phyloP scores from a whole-genome alignment of 2,797 vertebrate genomes.

The Picus viridis region DNA sequence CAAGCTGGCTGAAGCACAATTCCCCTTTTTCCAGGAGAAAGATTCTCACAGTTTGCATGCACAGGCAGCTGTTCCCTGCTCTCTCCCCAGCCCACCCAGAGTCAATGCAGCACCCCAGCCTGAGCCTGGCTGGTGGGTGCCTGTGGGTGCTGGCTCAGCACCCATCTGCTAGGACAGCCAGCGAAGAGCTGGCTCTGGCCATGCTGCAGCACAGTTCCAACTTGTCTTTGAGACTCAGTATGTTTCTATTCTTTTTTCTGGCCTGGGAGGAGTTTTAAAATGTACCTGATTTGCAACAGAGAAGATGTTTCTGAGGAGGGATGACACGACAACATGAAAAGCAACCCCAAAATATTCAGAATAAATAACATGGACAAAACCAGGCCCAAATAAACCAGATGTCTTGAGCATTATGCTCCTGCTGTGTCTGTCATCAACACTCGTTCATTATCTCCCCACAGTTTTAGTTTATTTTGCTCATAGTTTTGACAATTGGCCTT shows the following conservation, averaged over 20 bases:
- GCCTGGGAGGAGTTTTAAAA: slow-evolving; percentile 1
- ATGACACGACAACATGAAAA: neutral
- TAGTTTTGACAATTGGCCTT: slow-evolving; percentile 44
- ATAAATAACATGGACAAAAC: slow-evolving; percentile 9
- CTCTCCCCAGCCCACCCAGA: neutral
- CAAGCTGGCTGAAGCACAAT: neutral
- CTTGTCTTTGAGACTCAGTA: neutral
- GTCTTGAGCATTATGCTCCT: slow-evolving; percentile 1
- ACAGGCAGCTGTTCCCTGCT: neutral
- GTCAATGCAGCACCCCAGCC: neutral
- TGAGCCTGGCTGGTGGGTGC: neutral
- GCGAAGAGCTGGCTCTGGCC: neutral
- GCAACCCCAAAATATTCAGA: slow-evolving; percentile 15
- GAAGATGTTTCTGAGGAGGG: neutral
- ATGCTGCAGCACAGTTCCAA: fast-evolving
- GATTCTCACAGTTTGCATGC: fast-evolving
- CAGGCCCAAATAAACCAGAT: slow-evolving; percentile 38
- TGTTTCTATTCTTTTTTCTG: neutral
- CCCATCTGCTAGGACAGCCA: neutral
- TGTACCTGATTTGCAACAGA: fast-evolving
- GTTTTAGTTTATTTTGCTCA: neutral
- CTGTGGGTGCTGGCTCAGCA: neutral
- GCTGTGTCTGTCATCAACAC: slow-evolving; percentile 2
- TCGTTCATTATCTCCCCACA: neutral
- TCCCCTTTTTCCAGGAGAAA: neutral